These are phyloP conservation scores for Sminthurides bifidus DNA, from an alignment of 1,140 invertebrate genomes.

Conservation along the genomic window DNA sequence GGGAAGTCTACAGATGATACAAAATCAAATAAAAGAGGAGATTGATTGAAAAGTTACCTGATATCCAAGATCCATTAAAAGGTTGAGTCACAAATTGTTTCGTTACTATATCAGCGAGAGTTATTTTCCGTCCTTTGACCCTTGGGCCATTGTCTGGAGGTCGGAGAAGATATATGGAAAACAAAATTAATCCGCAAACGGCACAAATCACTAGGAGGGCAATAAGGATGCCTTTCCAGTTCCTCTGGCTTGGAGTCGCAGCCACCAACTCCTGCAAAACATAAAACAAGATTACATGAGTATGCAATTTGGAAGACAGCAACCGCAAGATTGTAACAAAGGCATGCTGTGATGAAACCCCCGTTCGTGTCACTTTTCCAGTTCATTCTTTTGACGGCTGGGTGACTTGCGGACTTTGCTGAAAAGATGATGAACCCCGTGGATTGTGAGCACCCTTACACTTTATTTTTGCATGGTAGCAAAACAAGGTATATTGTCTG, in stretches of 20 bases:
- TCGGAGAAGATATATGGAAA: slow-evolving; percentile 72
- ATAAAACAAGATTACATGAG: too few species aligned
- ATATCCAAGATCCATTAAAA: slow-evolving; percentile 69
- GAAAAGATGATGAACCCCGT: too few species aligned
- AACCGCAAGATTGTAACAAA: too few species aligned
- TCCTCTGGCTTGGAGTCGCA: slow-evolving; percentile 62
- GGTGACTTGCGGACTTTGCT: too few species aligned
- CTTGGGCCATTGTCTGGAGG: slow-evolving; percentile 56
- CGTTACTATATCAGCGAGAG: slow-evolving; percentile 51
- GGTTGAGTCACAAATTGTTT: slow-evolving; percentile 48
- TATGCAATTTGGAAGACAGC: neutral
- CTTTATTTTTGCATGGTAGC: too few species aligned
- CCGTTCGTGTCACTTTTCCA: too few species aligned
- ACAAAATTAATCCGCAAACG: slow-evolving; percentile 71
- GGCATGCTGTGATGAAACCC: too few species aligned
- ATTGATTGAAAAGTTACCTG: slow-evolving; percentile 48
- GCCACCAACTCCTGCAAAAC: slow-evolving; percentile 61
- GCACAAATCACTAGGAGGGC: slow-evolving; percentile 73
- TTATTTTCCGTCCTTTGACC: slow-evolving; percentile 50
- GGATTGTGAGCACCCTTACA: too few species aligned
- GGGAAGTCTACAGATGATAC: too few species aligned
- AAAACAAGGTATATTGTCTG: too few species aligned
- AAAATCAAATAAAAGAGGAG: too few species aligned
- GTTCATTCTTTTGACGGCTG: too few species aligned
- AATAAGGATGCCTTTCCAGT: slow-evolving; percentile 82